Conservation (phyloP, 2,888 invertebrate species). For the Machimus atricapillus region DNA sequence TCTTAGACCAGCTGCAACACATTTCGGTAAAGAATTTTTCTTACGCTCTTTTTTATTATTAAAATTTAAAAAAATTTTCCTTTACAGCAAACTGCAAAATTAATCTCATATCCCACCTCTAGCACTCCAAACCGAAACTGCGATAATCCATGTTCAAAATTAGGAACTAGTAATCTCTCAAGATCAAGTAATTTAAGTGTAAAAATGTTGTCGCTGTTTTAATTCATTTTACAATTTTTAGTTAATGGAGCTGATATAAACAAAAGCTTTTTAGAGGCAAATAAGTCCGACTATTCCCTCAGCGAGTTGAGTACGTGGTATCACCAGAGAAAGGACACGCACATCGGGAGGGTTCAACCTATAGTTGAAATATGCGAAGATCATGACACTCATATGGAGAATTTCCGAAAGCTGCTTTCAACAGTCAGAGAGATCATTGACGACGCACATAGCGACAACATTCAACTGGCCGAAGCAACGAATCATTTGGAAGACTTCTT, state of each 20-base stretch:
- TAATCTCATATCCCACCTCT: constrained; percentile 51
- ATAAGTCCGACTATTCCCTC: constrained; percentile 60
- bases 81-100: constrained; percentile 43
- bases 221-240: constrained; percentile 44
- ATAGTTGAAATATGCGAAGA: constrained; percentile 14
- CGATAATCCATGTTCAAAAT: neutral
- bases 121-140: constrained; percentile 56
- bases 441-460: constrained; percentile 61
- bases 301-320: constrained; percentile 60
- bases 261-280: constrained; percentile 60
- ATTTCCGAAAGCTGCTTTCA: constrained; percentile 57
- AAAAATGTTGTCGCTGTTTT: neutral
- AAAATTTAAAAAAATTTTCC: neutral
- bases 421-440: constrained; percentile 61
- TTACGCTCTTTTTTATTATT: neutral
- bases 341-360: neutral
- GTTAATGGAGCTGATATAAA: constrained; percentile 61
- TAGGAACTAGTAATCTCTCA: neutral
- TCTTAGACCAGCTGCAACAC: constrained; percentile 54
- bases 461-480: constrained; percentile 59
- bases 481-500: constrained; percentile 60
- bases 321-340: constrained; percentile 51
- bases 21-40: constrained; percentile 50
- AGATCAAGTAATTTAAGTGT: neutral
- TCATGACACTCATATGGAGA: constrained; percentile 56